Percentiles rank a stretch among this genome's conserved stretches.
Conservation (phyloP, 2,113 vertebrate genomes). For the Microcebus jonahi region DNA sequence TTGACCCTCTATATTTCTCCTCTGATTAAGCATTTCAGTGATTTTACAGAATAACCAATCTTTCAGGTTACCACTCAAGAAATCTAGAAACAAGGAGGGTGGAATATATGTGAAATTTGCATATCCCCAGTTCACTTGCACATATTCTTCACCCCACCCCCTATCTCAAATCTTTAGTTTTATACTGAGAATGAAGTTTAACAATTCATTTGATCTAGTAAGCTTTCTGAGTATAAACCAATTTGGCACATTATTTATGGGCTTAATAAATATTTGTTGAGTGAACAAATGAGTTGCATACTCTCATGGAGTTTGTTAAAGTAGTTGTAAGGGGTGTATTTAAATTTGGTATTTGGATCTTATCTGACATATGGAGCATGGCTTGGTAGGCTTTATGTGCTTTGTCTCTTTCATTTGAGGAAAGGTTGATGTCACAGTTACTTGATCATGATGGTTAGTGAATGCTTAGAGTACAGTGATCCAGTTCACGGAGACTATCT, state of each 20-base stretch:
- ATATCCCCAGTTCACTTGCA: background rate
- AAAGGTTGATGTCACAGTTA: background rate
- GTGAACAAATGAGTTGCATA: background rate
- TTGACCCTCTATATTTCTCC: background rate
- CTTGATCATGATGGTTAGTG: background rate
- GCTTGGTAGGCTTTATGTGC: background rate
- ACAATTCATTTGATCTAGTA: background rate
- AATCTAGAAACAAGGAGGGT: background rate
- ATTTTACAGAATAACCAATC: constrained; percentile 26
- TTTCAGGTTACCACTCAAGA: background rate
- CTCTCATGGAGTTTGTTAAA: background rate
- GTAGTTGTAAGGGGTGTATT: background rate
- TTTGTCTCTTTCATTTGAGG: background rate
- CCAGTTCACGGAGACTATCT: background rate
- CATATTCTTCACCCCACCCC: background rate
- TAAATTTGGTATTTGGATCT: background rate
- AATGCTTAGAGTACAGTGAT: background rate
- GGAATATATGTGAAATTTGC: background rate
- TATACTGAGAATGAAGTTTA: background rate
- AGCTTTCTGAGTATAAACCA: background rate
- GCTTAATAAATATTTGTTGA: constrained; percentile 36
- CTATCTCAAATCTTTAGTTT: background rate
- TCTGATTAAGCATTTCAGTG: constrained; percentile 17
- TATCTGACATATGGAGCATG: background rate
- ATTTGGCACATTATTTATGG: constrained; percentile 6